Percentiles rank a stretch among this genome's conserved stretches.
These are phyloP conservation scores for Acanthurus leucopareius DNA, from an alignment of 2,797 vertebrate genomes.

Conservation along the genomic window DNA sequence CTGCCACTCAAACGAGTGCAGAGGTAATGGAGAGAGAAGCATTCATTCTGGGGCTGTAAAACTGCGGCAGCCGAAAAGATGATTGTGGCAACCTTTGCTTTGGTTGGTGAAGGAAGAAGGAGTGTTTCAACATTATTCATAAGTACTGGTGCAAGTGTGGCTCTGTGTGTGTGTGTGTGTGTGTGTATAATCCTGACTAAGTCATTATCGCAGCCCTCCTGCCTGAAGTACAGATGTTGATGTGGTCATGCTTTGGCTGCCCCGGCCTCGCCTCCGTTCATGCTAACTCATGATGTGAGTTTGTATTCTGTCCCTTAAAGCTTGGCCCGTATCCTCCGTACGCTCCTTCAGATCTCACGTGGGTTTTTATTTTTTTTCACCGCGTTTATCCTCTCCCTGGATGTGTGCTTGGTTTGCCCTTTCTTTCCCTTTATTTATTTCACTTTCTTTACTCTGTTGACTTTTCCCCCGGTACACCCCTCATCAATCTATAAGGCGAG, in stretches of 20 bases:
- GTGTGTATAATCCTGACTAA: conserved; percentile 54
- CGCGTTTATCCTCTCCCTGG: conserved; percentile 17
- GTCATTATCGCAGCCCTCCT: conserved; percentile 41
- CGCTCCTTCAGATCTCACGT: not conserved
- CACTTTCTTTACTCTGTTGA: conserved; percentile 23
- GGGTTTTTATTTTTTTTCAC: conserved; percentile 6
- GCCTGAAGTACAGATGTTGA: conserved; percentile 44
- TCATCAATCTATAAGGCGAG: conserved; percentile 54
- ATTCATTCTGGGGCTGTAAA: conserved; percentile 74
- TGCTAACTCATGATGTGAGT: conserved; percentile 32
- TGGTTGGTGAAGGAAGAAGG: conserved; percentile 73
- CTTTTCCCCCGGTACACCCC: conserved; percentile 21
- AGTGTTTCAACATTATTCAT: conserved; percentile 72
- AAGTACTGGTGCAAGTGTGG: conserved; percentile 30
- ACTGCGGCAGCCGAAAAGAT: conserved; percentile 66
- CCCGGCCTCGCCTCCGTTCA: conserved; percentile 38
- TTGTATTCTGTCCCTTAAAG: conserved; percentile 21
- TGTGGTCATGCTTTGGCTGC: conserved; percentile 35
- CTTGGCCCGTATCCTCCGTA: not conserved
- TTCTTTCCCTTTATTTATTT: conserved; percentile 21
- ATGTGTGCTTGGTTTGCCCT: conserved; percentile 43
- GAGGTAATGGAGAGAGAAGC: conserved; percentile 83
- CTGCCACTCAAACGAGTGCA: conserved; percentile 80
- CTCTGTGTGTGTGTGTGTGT: conserved; percentile 18
- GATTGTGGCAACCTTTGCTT: conserved; percentile 78